These are phyloP conservation scores for Emydoidea blandingii DNA, from an alignment of 2,797 vertebrate species.

Conservation along the genomic window DNA sequence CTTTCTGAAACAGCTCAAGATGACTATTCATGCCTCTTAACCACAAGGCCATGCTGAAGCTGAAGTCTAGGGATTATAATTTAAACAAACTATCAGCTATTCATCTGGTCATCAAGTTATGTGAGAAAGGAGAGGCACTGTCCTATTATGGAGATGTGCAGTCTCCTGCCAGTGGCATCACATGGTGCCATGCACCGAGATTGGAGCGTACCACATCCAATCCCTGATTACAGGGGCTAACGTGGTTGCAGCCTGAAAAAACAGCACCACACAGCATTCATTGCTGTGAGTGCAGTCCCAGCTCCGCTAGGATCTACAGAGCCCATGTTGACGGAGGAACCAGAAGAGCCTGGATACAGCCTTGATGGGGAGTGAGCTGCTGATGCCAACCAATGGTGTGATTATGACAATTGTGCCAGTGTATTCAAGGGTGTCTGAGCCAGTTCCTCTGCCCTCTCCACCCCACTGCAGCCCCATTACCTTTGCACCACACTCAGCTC, in stretches of 20 bases:
- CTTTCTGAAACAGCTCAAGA: neutral
- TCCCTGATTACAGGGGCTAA: neutral
- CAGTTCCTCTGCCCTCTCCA: neutral
- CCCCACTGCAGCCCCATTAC: slow-evolving; percentile 76
- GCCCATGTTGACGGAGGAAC: rapidly evolving
- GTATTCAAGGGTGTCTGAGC: neutral
- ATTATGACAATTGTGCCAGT: neutral
- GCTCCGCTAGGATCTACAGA: neutral
- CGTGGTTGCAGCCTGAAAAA: neutral
- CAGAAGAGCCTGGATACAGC: neutral
- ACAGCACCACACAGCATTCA: neutral
- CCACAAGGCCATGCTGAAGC: neutral
- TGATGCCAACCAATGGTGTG: neutral
- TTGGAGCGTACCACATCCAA: neutral
- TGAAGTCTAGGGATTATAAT: neutral
- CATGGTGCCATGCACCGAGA: neutral
- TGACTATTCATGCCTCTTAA: neutral
- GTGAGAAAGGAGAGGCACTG: neutral
- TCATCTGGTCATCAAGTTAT: neutral
- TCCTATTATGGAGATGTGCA: neutral
- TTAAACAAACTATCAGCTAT: neutral
- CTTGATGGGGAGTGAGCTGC: neutral
- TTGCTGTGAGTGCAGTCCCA: neutral
- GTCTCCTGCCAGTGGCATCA: neutral
- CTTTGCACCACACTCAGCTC: slow-evolving; percentile 97